These are phyloP conservation scores for Pelochelys cantorii DNA, from an alignment of 2,797 vertebrate genomes.

Conservation along the genomic window DNA sequence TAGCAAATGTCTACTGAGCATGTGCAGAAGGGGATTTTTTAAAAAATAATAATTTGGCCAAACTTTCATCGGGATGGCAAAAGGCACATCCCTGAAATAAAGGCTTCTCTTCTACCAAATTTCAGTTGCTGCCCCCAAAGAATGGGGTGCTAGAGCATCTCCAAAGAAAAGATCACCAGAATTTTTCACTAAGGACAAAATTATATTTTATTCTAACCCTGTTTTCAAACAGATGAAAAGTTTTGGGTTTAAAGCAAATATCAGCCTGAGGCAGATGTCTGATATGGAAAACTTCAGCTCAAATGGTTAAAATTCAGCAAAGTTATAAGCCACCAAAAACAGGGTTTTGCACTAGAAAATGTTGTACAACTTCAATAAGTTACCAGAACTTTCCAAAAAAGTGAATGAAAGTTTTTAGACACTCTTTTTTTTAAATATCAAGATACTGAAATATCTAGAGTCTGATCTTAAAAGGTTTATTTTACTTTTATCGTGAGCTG, in stretches of 20 bases:
- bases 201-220: background rate
- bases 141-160: background rate
- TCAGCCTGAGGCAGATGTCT: background rate
- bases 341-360: background rate
- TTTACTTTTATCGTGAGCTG: background rate
- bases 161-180: background rate
- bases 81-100: background rate
- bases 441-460: background rate
- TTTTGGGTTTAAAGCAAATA: background rate
- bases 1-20: background rate
- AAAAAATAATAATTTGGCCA: background rate
- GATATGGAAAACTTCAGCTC: background rate
- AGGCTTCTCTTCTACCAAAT: background rate
- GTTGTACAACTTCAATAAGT: background rate
- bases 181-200: background rate
- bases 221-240: background rate
- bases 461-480: background rate
- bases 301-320: background rate
- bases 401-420: background rate
- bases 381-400: background rate
- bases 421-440: background rate
- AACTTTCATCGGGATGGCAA: background rate
- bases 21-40: background rate
- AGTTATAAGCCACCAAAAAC: background rate
- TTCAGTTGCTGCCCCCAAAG: background rate